These are phyloP conservation scores for Ornithoptera alexandrae DNA, from an alignment of 2,888 invertebrate genomes.

Conservation along the genomic window DNA sequence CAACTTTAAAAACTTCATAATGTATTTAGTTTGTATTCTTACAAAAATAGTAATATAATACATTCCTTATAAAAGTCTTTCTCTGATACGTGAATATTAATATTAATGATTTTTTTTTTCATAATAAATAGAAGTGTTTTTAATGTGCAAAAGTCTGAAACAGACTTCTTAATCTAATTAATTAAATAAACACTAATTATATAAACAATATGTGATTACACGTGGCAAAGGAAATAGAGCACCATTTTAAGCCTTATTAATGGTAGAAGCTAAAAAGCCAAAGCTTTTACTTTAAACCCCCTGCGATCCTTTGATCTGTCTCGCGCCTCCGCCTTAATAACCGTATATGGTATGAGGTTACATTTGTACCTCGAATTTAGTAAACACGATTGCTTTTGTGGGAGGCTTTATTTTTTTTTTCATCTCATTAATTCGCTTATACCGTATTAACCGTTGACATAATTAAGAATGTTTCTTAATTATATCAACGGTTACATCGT, in stretches of 20 bases:
- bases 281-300: conserved; percentile 66
- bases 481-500: conserved; percentile 4
- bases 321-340: conserved; percentile 64
- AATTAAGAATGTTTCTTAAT: not conserved
- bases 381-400: conserved; percentile 35
- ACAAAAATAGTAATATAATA: too few relatives aligned
- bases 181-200: not conserved
- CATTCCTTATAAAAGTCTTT: too few relatives aligned
- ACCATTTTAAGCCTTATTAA: conserved; percentile 24
- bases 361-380: conserved; percentile 46
- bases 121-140: too few relatives aligned
- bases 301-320: conserved; percentile 61
- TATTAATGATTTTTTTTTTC: too few relatives aligned
- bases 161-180: too few relatives aligned
- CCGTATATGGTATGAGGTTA: conserved; percentile 64
- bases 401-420: conserved; percentile 30
- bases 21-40: too few relatives aligned
- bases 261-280: conserved; percentile 47
- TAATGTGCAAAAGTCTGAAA: too few relatives aligned
- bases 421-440: conserved; percentile 22
- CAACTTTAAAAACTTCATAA: not conserved
- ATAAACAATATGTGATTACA: conserved; percentile 15
- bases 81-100: too few relatives aligned
- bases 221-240: conserved; percentile 11
- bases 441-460: too few relatives aligned